Conservation (phyloP, 2,797 vertebrate genomes). For the Agapornis canus region DNA sequence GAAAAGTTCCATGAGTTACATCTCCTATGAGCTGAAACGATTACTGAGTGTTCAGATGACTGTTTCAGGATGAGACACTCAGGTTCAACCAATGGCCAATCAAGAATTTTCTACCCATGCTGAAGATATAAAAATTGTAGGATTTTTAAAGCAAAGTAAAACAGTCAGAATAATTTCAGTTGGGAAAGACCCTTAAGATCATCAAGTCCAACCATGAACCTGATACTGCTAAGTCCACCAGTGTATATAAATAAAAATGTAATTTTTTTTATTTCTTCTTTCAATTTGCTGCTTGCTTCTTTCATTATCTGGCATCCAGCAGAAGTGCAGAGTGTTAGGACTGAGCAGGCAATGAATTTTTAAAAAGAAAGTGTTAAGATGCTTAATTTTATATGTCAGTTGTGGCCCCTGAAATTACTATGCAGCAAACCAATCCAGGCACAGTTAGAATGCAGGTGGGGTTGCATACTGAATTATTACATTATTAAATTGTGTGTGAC, state of each 20-base stretch:
- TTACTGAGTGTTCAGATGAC: not conserved
- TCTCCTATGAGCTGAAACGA: not conserved
- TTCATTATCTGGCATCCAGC: fast-evolving
- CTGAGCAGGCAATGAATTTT: not conserved
- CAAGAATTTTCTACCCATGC: not conserved
- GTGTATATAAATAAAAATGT: not conserved
- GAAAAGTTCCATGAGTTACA: not conserved
- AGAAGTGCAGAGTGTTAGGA: not conserved
- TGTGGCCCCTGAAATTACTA: not conserved
- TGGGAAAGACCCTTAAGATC: not conserved
- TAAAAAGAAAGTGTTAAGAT: not conserved
- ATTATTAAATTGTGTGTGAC: not conserved
- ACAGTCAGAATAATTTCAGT: not conserved
- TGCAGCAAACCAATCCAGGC: not conserved
- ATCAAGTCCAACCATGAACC: fast-evolving
- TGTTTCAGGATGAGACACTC: not conserved
- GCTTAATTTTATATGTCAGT: not conserved
- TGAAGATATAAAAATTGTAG: not conserved
- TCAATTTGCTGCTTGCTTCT: not conserved
- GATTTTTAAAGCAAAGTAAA: not conserved
- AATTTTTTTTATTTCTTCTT: not conserved
- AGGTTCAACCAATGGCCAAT: not conserved
- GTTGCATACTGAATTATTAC: fast-evolving
- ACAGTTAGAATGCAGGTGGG: no score
- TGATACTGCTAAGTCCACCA: not conserved